Percentiles rank a stretch among this genome's conserved stretches.
Evolutionary conservation across 2,797 vertebrate species (phyloP).

Genomic region (Leptatherina wallacei): DNA sequence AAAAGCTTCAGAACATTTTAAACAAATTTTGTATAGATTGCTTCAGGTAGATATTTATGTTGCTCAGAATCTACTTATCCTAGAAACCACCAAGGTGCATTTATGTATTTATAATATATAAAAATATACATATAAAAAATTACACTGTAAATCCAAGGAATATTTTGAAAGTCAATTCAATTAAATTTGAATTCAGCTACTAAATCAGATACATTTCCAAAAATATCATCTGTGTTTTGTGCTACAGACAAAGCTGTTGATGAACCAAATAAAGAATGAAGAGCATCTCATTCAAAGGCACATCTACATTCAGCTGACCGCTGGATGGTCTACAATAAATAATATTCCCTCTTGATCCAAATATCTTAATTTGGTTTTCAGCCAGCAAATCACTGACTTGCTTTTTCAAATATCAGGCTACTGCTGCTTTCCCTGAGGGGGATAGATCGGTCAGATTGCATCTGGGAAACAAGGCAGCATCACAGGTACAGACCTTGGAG

Average conservation of each 20-base stretch:
- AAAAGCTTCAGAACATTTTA: too few species aligned
- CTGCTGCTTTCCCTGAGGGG: slow-evolving; percentile 44
- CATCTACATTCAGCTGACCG: background rate
- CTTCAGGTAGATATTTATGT: too few species aligned
- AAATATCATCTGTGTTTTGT: background rate
- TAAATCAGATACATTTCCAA: background rate
- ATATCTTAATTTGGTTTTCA: slow-evolving; percentile 24
- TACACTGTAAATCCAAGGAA: too few species aligned
- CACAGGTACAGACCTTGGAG: slow-evolving; percentile 85
- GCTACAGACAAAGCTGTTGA: background rate
- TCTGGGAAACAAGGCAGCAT: slow-evolving; percentile 76
- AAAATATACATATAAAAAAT: too few species aligned
- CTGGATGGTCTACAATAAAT: slow-evolving; percentile 2
- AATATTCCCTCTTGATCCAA: slow-evolving; percentile 17
- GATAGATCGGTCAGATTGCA: slow-evolving; percentile 86
- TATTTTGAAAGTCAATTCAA: too few species aligned
- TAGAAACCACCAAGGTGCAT: too few species aligned
- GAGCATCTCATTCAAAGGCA: slow-evolving; percentile 1
- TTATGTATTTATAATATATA: too few species aligned
- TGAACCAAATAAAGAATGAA: background rate
- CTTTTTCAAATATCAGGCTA: slow-evolving; percentile 32
- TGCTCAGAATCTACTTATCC: too few species aligned
- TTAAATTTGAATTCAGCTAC: background rate
- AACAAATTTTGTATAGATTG: too few species aligned
- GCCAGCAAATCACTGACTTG: slow-evolving; percentile 7